A percentile compares a stretch with the other conserved stretches of the same genome.
Conservation (phyloP, 2,888 invertebrate species). For the Caenorhabditis sp. region DNA sequence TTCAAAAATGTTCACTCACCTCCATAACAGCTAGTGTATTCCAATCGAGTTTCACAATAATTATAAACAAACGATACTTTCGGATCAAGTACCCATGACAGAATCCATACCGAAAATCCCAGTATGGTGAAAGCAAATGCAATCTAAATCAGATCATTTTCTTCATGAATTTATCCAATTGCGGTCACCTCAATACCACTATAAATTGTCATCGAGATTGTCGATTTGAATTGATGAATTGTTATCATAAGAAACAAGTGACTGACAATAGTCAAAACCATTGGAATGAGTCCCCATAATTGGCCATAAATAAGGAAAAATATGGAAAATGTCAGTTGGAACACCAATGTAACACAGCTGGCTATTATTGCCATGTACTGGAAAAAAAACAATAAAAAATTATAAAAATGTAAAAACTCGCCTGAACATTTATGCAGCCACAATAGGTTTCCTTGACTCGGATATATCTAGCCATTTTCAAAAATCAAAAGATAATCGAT, state of each 20-base stretch:
- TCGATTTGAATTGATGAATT: constrained; percentile 35
- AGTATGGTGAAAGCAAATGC: constrained; percentile 52
- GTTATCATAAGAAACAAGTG: constrained; percentile 51
- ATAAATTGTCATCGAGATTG: constrained; percentile 46
- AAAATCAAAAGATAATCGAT: constrained; percentile 20
- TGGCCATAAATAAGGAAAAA: constrained; percentile 57
- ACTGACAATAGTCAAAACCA: constrained; percentile 36
- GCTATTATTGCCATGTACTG: constrained; percentile 55
- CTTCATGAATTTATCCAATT: no score
- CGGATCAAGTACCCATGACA: constrained; percentile 54
- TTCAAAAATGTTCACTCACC: constrained; percentile 24
- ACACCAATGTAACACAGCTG: constrained; percentile 37
- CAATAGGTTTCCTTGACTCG: constrained; percentile 55
- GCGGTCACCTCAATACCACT: constrained; percentile 28
- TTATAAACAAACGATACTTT: constrained; percentile 37
- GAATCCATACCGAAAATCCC: constrained; percentile 55
- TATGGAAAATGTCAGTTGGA: constrained; percentile 53
- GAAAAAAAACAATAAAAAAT: constrained; percentile 1
- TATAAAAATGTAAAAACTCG: constrained; percentile 1
- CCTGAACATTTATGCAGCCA: constrained; percentile 52
- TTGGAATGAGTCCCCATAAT: constrained; percentile 53
- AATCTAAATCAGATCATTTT: constrained; percentile 25
- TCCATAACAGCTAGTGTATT: constrained; percentile 35
- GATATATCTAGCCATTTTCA: constrained; percentile 54
- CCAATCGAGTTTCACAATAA: constrained; percentile 5